Base-by-base conservation (phyloP, 2,888 invertebrate species). In the Caenorhabditis afra region DNA sequence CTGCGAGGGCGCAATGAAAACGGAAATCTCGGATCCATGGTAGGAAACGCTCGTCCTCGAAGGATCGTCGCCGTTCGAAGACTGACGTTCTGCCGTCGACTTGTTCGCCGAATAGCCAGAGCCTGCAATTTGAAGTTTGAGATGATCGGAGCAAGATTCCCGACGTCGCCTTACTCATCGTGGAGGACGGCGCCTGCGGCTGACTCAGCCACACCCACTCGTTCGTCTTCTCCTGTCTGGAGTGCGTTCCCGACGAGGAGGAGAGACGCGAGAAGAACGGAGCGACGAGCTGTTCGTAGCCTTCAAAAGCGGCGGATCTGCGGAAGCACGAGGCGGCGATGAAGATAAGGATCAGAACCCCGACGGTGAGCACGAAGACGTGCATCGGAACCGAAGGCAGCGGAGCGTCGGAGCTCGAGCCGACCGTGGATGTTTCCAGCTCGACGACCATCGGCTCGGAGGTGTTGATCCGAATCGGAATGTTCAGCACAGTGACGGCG, bases 21-120 rank as follows among this genome's bases (percentile, higher is more conserved):
- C 86, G 23, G 84, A 84, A 59, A 89, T 87, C 57, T 89, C 89
- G 8, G 88, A 88, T 12, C 89, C 89, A 11, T 87, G 85, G 78
- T 89, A 89, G 16, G 87, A 86, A 18, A 87, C 83, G 35, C 86
- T 87, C 11, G 71, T 73, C 37, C 67, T 49, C 8, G 64, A 66
- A n/a, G 78, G 71, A 58, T 78, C 78, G 39, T 75, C 66, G 4
- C 59, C 58, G 41, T 58, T 65, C n/a, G 68, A 59, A 35, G 58
- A 59, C 10, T 67, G 59, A 23, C 66, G 47, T 20, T 78, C 61
- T 10, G 45, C 62, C 16, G 85, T 82, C 3, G 83, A 85, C 20
- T 82, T 80, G 47, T 82, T 81, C 12, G 73, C 83, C 0, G 87
- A 88, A 67, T 86, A 88, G 1, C 80, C 83, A 3, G 85, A 86